Percentiles rank a stretch among this genome's conserved stretches.
Conservation (phyloP, 2,797 vertebrate genomes). For the Paedocypris micromegethes region DNA sequence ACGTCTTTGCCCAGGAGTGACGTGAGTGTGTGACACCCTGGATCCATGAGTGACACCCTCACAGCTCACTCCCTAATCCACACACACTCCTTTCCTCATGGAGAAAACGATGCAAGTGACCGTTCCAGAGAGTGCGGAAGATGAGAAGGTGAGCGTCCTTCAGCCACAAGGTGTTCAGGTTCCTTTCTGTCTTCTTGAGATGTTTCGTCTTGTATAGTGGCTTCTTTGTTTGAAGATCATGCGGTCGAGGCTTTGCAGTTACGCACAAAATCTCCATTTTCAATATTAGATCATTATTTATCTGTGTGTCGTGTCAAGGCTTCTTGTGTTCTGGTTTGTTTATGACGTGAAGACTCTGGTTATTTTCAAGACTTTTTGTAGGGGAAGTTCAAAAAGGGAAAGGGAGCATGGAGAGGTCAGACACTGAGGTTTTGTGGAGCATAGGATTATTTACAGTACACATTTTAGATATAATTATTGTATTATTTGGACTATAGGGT, state of each 20-base stretch:
- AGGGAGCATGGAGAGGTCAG: too few relatives aligned
- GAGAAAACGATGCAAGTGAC: constrained; percentile 65
- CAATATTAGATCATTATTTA: too few relatives aligned
- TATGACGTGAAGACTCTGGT: too few relatives aligned
- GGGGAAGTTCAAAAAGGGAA: too few relatives aligned
- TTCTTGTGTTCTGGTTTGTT: too few relatives aligned
- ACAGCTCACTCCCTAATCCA: constrained; percentile 23
- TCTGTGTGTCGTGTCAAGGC: too few relatives aligned
- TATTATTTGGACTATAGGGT: too few relatives aligned
- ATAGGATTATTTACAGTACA: too few relatives aligned
- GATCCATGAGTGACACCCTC: constrained; percentile 31
- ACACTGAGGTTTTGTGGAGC: too few relatives aligned
- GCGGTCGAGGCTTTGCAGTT: constrained; percentile 13
- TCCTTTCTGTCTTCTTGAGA: constrained; percentile 42
- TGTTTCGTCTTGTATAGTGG: constrained; percentile 47
- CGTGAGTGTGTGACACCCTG: constrained; percentile 58
- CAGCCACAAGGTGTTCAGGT: background rate
- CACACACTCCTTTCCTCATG: constrained; percentile 21
- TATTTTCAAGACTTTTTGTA: too few relatives aligned
- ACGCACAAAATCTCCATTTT: background rate
- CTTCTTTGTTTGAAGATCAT: constrained; percentile 23
- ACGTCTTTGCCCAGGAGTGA: constrained; percentile 18
- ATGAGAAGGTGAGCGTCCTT: constrained; percentile 66
- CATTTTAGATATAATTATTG: too few relatives aligned
- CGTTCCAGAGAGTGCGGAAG: constrained; percentile 55